These are phyloP conservation scores for Drosophila serrata DNA, from an alignment of 1,140 invertebrate genomes.

Conservation along the genomic window DNA sequence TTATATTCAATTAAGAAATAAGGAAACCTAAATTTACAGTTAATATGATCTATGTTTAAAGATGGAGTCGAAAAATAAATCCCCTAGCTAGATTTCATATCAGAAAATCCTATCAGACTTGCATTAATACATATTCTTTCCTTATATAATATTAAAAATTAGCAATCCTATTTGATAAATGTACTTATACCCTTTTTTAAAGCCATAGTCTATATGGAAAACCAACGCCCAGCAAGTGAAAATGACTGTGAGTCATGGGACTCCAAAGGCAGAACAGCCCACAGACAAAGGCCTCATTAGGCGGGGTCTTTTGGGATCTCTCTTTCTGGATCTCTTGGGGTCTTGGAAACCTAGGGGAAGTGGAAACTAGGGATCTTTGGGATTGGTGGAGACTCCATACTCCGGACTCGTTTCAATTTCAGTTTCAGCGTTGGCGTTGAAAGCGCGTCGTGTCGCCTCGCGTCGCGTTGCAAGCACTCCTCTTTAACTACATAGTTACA, in stretches of 20 bases:
- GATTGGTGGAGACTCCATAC: background rate
- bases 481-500: constrained; percentile 77
- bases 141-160: background rate
- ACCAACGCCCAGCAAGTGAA: constrained; percentile 58
- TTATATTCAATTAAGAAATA: background rate
- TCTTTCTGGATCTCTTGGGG: constrained; percentile 1
- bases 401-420: constrained; percentile 71
- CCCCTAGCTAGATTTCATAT: background rate
- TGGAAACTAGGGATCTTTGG: constrained; percentile 9
- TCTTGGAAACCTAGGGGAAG: background rate
- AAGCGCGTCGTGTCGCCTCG: constrained; percentile 64
- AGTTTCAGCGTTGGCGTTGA: constrained; percentile 81
- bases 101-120: background rate
- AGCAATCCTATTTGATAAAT: too few species aligned
- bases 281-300: constrained; percentile 81
- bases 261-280: constrained; percentile 33
- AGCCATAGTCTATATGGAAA: background rate
- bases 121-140: rapidly evolving
- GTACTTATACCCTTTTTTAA: background rate
- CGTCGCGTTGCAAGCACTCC: constrained; percentile 65
- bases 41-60: background rate
- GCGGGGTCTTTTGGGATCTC: constrained; percentile 49
- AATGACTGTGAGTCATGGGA: constrained; percentile 69
- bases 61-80: background rate
- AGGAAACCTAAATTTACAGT: too few species aligned